A percentile compares a stretch with the other conserved stretches of the same genome.
Conservation (phyloP, 2,113 vertebrate genomes). For the Perca fluviatilis region DNA sequence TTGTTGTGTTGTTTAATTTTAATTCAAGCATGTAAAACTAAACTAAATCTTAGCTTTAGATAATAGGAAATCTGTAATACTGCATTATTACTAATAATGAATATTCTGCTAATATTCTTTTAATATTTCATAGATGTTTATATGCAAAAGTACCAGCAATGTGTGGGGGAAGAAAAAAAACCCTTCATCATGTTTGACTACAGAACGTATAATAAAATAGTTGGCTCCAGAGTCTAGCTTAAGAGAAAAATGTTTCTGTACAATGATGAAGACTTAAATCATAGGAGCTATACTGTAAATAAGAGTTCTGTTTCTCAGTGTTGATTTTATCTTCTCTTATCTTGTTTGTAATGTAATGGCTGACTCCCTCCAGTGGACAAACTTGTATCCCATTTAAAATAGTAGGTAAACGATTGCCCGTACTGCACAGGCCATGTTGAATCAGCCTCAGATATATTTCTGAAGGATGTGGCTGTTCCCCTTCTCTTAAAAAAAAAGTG, state of each 20-base stretch:
- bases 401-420: slow-evolving; percentile 13
- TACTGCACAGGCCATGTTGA: slow-evolving; percentile 9
- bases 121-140: slow-evolving; percentile 27
- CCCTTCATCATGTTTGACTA: neutral
- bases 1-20: neutral
- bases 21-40: slow-evolving; percentile 15
- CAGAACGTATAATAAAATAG: neutral
- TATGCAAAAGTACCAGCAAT: slow-evolving; percentile 7
- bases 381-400: slow-evolving; percentile 8
- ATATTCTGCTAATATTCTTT: slow-evolving; percentile 34
- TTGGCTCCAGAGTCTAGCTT: slow-evolving; percentile 9
- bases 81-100: slow-evolving; percentile 16
- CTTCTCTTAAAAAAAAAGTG: slow-evolving; percentile 29
- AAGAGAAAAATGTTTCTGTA: neutral
- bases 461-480: neutral
- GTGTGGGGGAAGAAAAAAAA: neutral
- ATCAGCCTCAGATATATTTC: slow-evolving; percentile 22
- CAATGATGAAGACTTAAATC: neutral
- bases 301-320: neutral
- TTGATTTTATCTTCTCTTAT: neutral
- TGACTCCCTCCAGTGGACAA: slow-evolving; percentile 49
- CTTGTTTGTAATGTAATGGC: neutral
- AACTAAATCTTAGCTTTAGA: slow-evolving; percentile 8
- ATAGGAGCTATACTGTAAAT: slow-evolving; percentile 4
- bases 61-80: slow-evolving; percentile 33